Base-by-base conservation (phyloP, 2,888 invertebrate species). In the Asteroscopus sphinx region DNA sequence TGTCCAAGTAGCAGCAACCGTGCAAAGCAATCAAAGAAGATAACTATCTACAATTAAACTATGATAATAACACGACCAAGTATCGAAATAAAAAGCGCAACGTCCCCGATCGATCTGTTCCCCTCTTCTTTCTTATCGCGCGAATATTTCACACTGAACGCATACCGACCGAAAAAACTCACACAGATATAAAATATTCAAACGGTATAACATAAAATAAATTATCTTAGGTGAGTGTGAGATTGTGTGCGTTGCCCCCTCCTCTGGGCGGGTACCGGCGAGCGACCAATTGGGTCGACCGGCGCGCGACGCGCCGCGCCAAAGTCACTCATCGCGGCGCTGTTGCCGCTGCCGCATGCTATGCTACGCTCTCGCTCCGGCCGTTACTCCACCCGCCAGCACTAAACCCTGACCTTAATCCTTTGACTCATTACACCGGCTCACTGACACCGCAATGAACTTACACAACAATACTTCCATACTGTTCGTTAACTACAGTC, bases 181-280 rank as follows among this genome's bases (percentile, higher is more conserved):
- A 93, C 93, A 94, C 93, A 94, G 89, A 93, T 93, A 93, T 93
- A 93, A 93, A 93, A 93, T 93, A 93, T 93, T 93, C 93, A 93
- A 93, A 93, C 93, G 92, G 91, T 93, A 92, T 93, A 93, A 92
- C 92, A 93, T 93, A 93, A 93, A 93, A 93, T 93, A 93, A 93
- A 93, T 93, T 93, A 93, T 93, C 93, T 93, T 93, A 93, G 93
- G 92, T 93, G 93, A 88, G 91, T 79, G 82, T 83, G 86, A 82
- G 88, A 77, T 79, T 86, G 93, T 92, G 93, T 92, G 93, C 81
- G 92, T 88, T 75, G 86, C 91, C 90, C 91, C 92, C 91, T 88
- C 91, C 91, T 86, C 85, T 88, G 92, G 93, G 93, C 93, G 93
- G 91, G 89, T 70, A 87, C 74, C 70, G 76, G 79, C 77, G 76